Base-by-base conservation (phyloP, 2,113 vertebrate species). In the Raphicerus campestris region DNA sequence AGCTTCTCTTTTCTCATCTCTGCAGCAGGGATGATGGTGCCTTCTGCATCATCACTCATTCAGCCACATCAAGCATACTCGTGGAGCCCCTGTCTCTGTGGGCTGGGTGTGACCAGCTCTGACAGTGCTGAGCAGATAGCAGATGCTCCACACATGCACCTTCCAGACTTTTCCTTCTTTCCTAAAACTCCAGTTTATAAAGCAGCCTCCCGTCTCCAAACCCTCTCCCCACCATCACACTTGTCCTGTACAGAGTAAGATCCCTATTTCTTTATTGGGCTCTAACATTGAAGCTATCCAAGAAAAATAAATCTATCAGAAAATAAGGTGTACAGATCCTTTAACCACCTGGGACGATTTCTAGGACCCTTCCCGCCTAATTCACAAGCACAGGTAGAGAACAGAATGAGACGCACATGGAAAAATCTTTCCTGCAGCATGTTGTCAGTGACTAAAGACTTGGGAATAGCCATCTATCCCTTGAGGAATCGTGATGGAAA, bases 31-130 rank as follows among this genome's bases (percentile, higher is more conserved):
- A 30, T 8, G 4, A 47, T 6, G 2, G 39, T 9, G 15, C 19
- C 28, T 13, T 35, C 32, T 1, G 0, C 1, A 16, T 0, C 0
- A 0, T 24, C 53, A 11, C 13, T 17, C 16, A 0, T n/a, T 32
- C 26, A 0, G 15, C 49, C 9, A 11, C 35, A 53, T 24, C 45
- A 10, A 39, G 45, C 20, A 1, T 20, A 5, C 35, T 70, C 30
- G 1, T 11, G 66, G n/a, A 22, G 49, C 61, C 16, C 20, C 28
- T 1, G 7, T 15, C 53, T 4, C 20, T 5, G 26, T 17, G 16
- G 1, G 20, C 75, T 55, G 32, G 3, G 4, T 16, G 2, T 1
- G 10, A 53, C 8, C 32, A 22, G 10, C 58, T 47, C 24, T 7
- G 49, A 3, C 15, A 10, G 4, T 4, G 10, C 30, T 0, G 19